Evolutionary conservation across 2,888 invertebrate species (phyloP), one percentile per base, ranked within the genome.

Genomic region (Tachystola acroxantha): DNA sequence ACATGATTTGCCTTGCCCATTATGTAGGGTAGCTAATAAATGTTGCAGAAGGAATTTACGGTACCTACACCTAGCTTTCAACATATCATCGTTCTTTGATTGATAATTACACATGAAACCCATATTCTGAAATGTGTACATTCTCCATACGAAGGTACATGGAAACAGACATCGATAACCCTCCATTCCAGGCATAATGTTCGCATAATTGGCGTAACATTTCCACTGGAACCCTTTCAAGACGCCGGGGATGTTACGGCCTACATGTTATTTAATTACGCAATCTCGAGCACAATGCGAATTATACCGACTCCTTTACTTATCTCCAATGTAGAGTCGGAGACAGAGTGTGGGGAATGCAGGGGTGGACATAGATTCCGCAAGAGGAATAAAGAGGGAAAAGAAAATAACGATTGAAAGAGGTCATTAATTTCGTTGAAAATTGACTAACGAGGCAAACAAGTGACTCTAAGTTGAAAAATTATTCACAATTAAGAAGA

Each of bases 231-330:
- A 84, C 85, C 85, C 84, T 85, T 81, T 84, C 79, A 82, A 82
- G 81, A 76, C 78, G 69, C 68, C 68, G 73, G 75, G 76, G 74
- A 84, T 74, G 78, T 79, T 73, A 77, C 71, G 68, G 77, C 74
- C 77, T 84, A 81, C 81, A 82, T 85, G 80, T 86, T 85, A 85
- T 86, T 86, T 85, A 85, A 86, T 86, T 86, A 86, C 76, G 67
- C 74, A 82, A 82, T 84, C 84, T 78, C 70, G 76, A 74, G 67
- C 62, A 85, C 84, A 82, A 82, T 85, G 78, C 69, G 76, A 78
- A 70, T 77, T 73, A 73, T 72, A 72, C 72, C 68, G 62, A 72
- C 74, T 74, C 72, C 68, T 70, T 68, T 67, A 65, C 66, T 60
- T 57, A 57, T 63, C 57, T 57, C 53, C 40, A 51, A 58, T 62